phyloP scores from a whole-genome alignment of 2,797 vertebrate species.

The Malacoraja senta region DNA sequence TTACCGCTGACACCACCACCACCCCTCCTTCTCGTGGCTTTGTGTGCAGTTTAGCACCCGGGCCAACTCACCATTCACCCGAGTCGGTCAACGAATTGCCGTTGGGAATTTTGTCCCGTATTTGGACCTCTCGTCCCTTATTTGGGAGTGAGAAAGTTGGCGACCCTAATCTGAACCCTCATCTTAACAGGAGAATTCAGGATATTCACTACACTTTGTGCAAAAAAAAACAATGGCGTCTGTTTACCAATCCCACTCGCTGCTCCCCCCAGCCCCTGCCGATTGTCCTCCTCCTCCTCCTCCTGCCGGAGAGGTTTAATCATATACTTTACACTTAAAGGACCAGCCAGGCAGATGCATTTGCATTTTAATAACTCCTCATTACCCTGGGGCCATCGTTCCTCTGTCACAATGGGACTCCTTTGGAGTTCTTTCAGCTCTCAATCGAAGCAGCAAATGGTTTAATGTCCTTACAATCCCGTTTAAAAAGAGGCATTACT shows the following conservation, averaged over 20 bases:
- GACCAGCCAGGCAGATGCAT: background rate
- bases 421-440: background rate
- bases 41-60: too few relatives aligned
- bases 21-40: too few relatives aligned
- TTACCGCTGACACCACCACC: too few relatives aligned
- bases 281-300: background rate
- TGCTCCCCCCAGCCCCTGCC: background rate
- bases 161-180: too few relatives aligned
- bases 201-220: too few relatives aligned
- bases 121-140: too few relatives aligned
- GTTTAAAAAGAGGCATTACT: background rate
- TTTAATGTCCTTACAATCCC: background rate
- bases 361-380: background rate
- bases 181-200: too few relatives aligned
- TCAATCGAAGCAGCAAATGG: background rate
- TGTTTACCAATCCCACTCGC: background rate
- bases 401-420: background rate
- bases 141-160: too few relatives aligned
- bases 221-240: too few relatives aligned
- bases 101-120: too few relatives aligned
- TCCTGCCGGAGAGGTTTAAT: background rate
- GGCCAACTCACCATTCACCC: too few relatives aligned
- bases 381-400: background rate
- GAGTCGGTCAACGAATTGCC: too few relatives aligned
- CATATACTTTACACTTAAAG: background rate